Conservation (phyloP, 2,888 invertebrate genomes). For the Eupithecia subfuscata region DNA sequence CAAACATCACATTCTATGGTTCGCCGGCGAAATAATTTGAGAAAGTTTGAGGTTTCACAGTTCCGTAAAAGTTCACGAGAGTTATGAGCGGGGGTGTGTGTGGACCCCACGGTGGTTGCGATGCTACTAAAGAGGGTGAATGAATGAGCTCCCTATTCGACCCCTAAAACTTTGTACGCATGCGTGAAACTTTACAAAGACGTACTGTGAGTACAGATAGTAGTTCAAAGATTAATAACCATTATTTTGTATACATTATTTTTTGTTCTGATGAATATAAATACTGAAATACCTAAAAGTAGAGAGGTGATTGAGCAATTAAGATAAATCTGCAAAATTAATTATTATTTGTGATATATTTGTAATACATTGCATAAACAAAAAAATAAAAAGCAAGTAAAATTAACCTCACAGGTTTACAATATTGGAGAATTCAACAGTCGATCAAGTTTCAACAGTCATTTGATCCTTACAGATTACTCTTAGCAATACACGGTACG, state of each 20-base stretch:
- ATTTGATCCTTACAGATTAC: conserved; percentile 14
- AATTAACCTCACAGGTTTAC: not conserved
- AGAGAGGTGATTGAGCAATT: not conserved
- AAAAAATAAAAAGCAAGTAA: not conserved
- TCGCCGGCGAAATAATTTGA: not conserved
- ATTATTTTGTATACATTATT: too few relatives aligned
- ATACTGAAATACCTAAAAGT: too few relatives aligned
- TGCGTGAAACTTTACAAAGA: conserved; percentile 58
- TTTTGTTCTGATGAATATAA: too few relatives aligned
- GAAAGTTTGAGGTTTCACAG: not conserved
- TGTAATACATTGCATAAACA: not conserved
- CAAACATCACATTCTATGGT: not conserved
- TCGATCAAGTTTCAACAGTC: not conserved
- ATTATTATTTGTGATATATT: not conserved
- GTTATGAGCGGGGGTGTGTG: conserved; percentile 43
- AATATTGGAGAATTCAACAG: not conserved
- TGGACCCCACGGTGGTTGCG: conserved; percentile 44
- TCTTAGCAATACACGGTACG: conserved; percentile 52
- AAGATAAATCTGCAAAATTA: not conserved
- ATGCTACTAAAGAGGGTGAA: conserved; percentile 66
- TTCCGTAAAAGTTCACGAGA: conserved; percentile 61
- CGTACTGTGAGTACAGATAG: too few relatives aligned
- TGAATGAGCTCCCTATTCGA: conserved; percentile 46
- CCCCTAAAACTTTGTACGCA: conserved; percentile 62
- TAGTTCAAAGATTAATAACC: too few relatives aligned